Evolutionary conservation across 2,888 invertebrate species (phyloP).

Genomic region (Hybos culiciformis): DNA sequence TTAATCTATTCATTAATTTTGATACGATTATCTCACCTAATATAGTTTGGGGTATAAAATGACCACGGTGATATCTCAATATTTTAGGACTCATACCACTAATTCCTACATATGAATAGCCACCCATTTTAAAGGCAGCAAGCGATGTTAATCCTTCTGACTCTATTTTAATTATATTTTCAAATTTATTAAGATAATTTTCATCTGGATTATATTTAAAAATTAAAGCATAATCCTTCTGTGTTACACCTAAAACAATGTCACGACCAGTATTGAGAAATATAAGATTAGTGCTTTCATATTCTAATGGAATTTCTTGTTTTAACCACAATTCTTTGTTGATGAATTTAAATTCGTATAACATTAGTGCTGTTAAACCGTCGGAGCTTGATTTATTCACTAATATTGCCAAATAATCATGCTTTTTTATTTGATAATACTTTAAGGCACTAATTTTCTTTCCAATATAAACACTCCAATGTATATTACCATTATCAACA

Average conservation of each 20-base stretch:
- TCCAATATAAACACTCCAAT: conserved; percentile 27
- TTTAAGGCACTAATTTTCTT: conserved; percentile 18
- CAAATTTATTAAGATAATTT: conserved; percentile 17
- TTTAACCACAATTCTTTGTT: conserved; percentile 27
- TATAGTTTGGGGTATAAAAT: conserved; percentile 27
- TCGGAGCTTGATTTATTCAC: conserved; percentile 17
- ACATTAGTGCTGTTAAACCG: conserved; percentile 18
- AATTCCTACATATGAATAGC: conserved; percentile 30
- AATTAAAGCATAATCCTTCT: conserved; percentile 21
- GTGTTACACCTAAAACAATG: conserved; percentile 27
- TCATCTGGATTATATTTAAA: conserved; percentile 24
- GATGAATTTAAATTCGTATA: conserved; percentile 25
- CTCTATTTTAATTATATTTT: conserved; percentile 11
- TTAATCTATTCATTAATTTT: too few relatives aligned
- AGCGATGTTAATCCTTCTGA: conserved; percentile 25
- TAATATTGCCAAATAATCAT: conserved; percentile 21
- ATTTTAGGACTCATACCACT: conserved; percentile 29
- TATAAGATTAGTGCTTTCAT: conserved; percentile 19
- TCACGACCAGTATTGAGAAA: conserved; percentile 29
- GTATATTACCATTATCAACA: conserved; percentile 13
- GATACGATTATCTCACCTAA: too few relatives aligned
- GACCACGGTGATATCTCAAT: conserved; percentile 26
- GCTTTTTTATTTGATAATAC: conserved; percentile 20
- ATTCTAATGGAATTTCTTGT: conserved; percentile 24
- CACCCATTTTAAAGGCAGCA: conserved; percentile 32